Evolutionary conservation across 1,140 invertebrate species (phyloP).

Genomic region (Papilio helenus): DNA sequence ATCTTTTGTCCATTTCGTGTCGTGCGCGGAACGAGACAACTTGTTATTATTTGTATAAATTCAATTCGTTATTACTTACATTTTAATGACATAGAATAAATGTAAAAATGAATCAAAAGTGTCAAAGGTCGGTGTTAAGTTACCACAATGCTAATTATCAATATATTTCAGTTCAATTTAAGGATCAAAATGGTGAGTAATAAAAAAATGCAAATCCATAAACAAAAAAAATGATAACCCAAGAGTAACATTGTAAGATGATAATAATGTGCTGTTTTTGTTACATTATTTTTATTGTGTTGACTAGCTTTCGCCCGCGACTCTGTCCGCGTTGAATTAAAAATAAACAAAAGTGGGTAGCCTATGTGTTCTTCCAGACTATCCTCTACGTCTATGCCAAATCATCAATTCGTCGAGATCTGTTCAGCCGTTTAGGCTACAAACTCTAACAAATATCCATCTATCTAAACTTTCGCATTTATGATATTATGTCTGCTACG

Average conservation of each 20-base stretch:
- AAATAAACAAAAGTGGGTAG: too few relatives aligned
- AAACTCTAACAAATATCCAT: too few relatives aligned
- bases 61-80: slow-evolving; percentile 41
- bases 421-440: too few relatives aligned
- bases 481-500: neutral
- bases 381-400: too few relatives aligned
- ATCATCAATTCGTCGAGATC: too few relatives aligned
- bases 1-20: slow-evolving; percentile 44
- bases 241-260: slow-evolving; percentile 6
- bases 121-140: slow-evolving; percentile 55
- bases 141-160: slow-evolving; percentile 73
- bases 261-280: slow-evolving; percentile 12
- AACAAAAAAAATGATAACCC: slow-evolving; percentile 6
- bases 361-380: too few relatives aligned
- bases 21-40: slow-evolving; percentile 31
- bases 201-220: slow-evolving; percentile 18
- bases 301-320: too few relatives aligned
- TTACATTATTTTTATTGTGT: neutral
- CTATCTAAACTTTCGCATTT: too few relatives aligned
- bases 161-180: slow-evolving; percentile 67
- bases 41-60: slow-evolving; percentile 35
- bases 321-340: too few relatives aligned
- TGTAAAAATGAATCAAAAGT: slow-evolving; percentile 58
- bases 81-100: slow-evolving; percentile 28
- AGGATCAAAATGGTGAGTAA: slow-evolving; percentile 66